Conservation (phyloP, 2,888 invertebrate species). For the Hedya salicella region DNA sequence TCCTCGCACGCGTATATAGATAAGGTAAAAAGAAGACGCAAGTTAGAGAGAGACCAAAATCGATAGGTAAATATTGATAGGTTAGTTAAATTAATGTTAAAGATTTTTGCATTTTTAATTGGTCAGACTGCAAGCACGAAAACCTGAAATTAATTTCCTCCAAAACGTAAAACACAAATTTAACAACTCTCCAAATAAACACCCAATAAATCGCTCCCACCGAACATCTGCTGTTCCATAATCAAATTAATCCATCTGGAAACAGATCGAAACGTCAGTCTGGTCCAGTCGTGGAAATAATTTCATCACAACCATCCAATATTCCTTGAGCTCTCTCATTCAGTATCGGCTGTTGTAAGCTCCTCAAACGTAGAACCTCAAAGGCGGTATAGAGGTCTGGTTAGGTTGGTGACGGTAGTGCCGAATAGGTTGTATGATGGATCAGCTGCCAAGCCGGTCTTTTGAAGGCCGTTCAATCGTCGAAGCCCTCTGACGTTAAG, state of each 20-base stretch:
- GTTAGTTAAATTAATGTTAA: no score
- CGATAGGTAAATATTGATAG: no score
- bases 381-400: constrained; percentile 49
- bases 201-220: constrained; percentile 33
- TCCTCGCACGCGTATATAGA: no score
- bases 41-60: no score
- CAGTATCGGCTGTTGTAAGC: constrained; percentile 32
- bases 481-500: constrained; percentile 76
- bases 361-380: constrained; percentile 32
- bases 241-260: constrained; percentile 85
- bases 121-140: no score
- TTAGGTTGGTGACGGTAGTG: constrained; percentile 56
- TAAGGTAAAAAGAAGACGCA: no score
- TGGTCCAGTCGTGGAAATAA: constrained; percentile 79
- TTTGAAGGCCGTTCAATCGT: constrained; percentile 80
- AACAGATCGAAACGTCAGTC: constrained; percentile 83
- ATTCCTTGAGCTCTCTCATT: constrained; percentile 50
- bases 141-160: neutral
- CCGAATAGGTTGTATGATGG: constrained; percentile 74
- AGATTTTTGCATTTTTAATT: no score
- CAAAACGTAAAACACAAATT: neutral
- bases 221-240: constrained; percentile 77
- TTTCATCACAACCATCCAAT: constrained; percentile 66
- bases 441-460: constrained; percentile 74
- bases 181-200: constrained; percentile 27